These are phyloP conservation scores for Vidua macroura DNA, from an alignment of 2,113 vertebrate species.

Conservation along the genomic window DNA sequence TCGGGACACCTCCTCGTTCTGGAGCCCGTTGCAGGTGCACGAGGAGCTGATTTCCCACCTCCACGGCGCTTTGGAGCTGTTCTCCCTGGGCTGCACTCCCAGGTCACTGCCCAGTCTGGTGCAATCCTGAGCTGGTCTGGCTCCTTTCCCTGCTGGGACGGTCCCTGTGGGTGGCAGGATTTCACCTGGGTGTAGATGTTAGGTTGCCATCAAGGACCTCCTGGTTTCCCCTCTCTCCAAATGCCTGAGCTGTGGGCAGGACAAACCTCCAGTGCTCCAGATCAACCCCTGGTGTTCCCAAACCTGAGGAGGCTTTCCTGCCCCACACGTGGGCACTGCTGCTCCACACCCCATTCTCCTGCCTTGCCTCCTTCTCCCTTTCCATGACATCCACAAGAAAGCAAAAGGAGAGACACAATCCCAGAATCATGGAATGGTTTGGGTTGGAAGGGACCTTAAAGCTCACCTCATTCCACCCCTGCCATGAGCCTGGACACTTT, in stretches of 20 bases:
- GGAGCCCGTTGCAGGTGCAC: accelerated
- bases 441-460: background rate
- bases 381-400: background rate
- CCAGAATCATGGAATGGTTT: background rate
- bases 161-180: background rate
- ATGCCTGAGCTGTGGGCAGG: accelerated
- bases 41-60: background rate
- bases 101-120: background rate
- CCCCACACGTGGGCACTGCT: background rate
- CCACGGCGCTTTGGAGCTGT: accelerated
- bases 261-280: background rate
- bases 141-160: background rate
- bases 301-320: background rate
- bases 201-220: background rate
- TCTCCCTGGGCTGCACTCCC: background rate
- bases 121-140: background rate
- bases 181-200: background rate
- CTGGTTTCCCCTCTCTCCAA: background rate
- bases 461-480: accelerated
- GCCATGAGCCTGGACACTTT: accelerated
- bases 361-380: background rate
- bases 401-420: background rate
- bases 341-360: background rate
- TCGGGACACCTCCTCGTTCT: accelerated
- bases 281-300: background rate